Evolutionary conservation across 1,140 invertebrate genomes (phyloP), one percentile per base, ranked within the genome.

Genomic region (Pseudomyrmex gracilis): DNA sequence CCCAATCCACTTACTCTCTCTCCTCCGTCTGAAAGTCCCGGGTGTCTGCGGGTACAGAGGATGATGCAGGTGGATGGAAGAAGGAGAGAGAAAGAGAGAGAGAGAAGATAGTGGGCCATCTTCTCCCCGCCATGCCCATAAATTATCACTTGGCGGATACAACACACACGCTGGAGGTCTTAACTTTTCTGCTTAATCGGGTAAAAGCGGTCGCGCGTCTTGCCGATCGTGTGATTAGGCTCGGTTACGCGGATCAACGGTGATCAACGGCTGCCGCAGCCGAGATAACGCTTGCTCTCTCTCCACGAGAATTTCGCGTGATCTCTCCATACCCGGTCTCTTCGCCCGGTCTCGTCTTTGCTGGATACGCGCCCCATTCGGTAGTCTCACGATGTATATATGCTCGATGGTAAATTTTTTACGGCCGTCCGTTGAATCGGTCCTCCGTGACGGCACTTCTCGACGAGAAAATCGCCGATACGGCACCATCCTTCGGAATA

Each of bases 1-100:
- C 84, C 76, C 87, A 83, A 88, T 88, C 87, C 87, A 88, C 84
- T 89, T 89, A 89, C 73, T 49, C 68, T 55, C 57, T 12, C 76
- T 43, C n/a, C 58, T 9, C 13, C 12, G 10, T 20, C 45, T 67
- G 61, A 66, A 64, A 76, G 71, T 87, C 73, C 61, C 22, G 22
- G 64, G 57, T 73, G 82, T 24, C 60, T 77, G 57, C 68, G 63
- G 78, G 24, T 73, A 73, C 67, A 15, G 12, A 3, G 24, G 70
- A 53, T 8, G 68, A 55, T 15, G 51, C 22, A n/a, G 13, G 51
- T 12, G 34, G 34, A 34, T 34, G 34, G 34, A 24, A 47, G 17
- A 12, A 55, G 4, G 7, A 20, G 1, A 10, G 43, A 67, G 63
- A 2, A 43, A 8, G 45, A n/a, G n/a, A 49, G n/a, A 55, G n/a